Evolutionary conservation across 2,888 invertebrate species (phyloP).

Genomic region (Rhagium mordax): DNA sequence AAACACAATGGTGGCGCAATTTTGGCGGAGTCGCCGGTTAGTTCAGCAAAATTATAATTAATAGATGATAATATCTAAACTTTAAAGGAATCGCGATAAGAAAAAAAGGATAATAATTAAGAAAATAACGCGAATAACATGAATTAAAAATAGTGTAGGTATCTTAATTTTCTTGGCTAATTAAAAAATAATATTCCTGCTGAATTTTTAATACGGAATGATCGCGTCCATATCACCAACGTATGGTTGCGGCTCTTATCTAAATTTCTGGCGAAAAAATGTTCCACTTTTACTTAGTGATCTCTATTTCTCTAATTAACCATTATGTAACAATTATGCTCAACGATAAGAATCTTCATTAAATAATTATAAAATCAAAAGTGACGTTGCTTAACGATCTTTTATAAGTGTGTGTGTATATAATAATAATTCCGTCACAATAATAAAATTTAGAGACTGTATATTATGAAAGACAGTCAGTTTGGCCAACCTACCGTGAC

Average conservation of each 20-base stretch:
- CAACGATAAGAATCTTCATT: conserved; percentile 42
- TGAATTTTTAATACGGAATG: not conserved
- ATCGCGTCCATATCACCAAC: not conserved
- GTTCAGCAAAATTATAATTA: too few species aligned
- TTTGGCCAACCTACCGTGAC: conserved; percentile 59
- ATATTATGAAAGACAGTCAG: conserved; percentile 50
- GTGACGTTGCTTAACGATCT: conserved; percentile 40
- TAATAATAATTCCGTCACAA: conserved; percentile 37
- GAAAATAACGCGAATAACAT: too few species aligned
- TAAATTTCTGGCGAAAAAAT: not conserved
- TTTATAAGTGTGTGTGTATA: conserved; percentile 30
- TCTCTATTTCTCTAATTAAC: conserved; percentile 22
- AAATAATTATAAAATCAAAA: conserved; percentile 44
- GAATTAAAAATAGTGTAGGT: too few species aligned
- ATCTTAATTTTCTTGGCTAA: too few species aligned
- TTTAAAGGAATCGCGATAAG: too few species aligned
- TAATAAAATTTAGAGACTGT: conserved; percentile 36
- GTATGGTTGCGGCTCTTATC: not conserved
- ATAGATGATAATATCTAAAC: too few species aligned
- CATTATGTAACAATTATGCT: conserved; percentile 32
- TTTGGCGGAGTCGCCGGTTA: too few species aligned
- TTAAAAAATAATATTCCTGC: not conserved
- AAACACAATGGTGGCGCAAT: too few species aligned
- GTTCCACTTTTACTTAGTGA: conserved; percentile 30
- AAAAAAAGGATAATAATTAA: too few species aligned